A percentile compares a stretch with the other conserved stretches of the same genome.
These are phyloP conservation scores for Notarius quadriscutis DNA, from an alignment of 2,113 vertebrate species.

Conservation along the genomic window DNA sequence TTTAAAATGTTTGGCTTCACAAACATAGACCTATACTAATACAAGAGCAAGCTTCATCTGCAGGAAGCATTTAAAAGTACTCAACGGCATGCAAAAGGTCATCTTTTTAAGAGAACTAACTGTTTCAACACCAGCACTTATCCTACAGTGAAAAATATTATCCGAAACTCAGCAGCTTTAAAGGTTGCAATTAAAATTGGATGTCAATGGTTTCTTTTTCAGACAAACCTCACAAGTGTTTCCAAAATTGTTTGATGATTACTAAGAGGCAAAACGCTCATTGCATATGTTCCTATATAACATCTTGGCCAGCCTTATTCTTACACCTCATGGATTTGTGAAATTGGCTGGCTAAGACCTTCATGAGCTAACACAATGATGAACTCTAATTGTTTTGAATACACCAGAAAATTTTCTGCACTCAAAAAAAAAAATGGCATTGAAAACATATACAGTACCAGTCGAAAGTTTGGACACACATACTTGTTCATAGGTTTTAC, in stretches of 20 bases:
- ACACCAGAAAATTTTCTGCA: background rate
- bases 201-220: background rate
- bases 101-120: background rate
- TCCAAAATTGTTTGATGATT: background rate
- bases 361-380: background rate
- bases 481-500: too few species aligned
- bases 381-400: background rate
- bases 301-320: background rate
- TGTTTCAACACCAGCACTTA: background rate
- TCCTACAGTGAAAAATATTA: background rate
- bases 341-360: background rate
- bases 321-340: background rate
- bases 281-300: background rate
- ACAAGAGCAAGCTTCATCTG: background rate
- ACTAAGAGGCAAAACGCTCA: background rate
- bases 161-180: background rate
- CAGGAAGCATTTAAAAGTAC: background rate
- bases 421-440: background rate
- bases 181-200: background rate
- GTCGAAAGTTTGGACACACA: too few species aligned
- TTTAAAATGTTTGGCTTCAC: background rate
- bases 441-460: background rate
- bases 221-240: background rate
- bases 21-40: background rate
- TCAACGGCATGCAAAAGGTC: conserved; percentile 5